Evolutionary conservation across 2,888 invertebrate species (phyloP).

Genomic region (Tholera decimalis): DNA sequence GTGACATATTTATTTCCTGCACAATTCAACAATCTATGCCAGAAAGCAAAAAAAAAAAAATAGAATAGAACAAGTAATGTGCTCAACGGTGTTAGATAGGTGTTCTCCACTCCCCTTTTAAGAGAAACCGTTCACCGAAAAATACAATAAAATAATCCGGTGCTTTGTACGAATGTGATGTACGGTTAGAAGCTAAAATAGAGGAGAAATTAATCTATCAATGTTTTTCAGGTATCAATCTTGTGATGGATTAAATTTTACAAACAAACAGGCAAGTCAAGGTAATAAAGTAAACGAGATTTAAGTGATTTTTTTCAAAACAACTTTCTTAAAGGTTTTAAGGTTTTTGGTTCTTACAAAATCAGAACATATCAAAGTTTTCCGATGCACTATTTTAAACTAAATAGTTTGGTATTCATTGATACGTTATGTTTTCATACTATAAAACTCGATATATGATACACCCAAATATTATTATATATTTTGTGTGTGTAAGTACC

Average conservation of each 20-base stretch:
- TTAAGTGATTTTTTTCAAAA: too few relatives aligned
- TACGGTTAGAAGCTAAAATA: constrained; percentile 36
- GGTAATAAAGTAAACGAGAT: too few relatives aligned
- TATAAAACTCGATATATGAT: too few relatives aligned
- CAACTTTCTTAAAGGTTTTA: too few relatives aligned
- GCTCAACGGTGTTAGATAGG: constrained; percentile 56
- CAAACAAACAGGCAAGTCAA: not conserved
- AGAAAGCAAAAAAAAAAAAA: constrained; percentile 15
- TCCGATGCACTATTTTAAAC: too few relatives aligned
- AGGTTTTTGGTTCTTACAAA: too few relatives aligned
- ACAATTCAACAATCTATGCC: constrained; percentile 7
- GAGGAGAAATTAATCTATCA: not conserved
- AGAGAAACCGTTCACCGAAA: constrained; percentile 78
- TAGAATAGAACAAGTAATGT: constrained; percentile 30
- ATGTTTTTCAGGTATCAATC: not conserved
- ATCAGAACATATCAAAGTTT: too few relatives aligned
- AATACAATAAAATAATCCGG: constrained; percentile 89
- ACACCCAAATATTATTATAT: too few relatives aligned
- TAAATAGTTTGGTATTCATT: too few relatives aligned
- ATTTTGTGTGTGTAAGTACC: too few relatives aligned
- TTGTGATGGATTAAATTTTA: not conserved
- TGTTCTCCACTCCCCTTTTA: constrained; percentile 72
- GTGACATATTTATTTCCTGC: constrained; percentile 35
- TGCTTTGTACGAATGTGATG: constrained; percentile 75
- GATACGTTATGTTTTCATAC: too few relatives aligned